Percentiles rank a stretch among this genome's conserved stretches.
Evolutionary conservation across 2,113 vertebrate species (phyloP).

Genomic region (Hydrochoerus hydrochaeris): DNA sequence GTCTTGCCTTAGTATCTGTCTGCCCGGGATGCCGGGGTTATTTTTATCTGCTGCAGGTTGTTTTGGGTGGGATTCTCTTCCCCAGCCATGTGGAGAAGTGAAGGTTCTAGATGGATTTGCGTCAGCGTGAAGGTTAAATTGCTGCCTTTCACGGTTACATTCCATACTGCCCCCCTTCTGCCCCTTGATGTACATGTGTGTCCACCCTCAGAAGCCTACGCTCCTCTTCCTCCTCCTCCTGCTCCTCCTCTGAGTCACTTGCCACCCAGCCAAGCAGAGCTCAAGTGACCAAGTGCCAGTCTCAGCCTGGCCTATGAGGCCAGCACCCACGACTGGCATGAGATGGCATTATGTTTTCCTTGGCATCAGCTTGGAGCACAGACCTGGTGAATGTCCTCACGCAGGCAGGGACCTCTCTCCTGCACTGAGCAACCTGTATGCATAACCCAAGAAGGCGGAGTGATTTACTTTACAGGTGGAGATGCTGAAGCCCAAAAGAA

Average conservation of each 20-base stretch:
- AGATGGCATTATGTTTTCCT: too few species aligned
- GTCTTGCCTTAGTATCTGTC: neutral
- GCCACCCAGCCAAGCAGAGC: neutral
- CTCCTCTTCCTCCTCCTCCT: neutral
- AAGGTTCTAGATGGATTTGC: conserved; percentile 49
- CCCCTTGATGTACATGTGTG: neutral
- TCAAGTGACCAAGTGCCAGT: rapidly evolving
- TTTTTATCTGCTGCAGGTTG: conserved; percentile 75
- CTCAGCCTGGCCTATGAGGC: neutral
- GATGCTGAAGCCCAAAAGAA: too few species aligned
- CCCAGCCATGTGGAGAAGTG: conserved; percentile 61
- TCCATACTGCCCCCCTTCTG: neutral
- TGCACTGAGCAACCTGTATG: rapidly evolving
- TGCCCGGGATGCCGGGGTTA: conserved; percentile 31
- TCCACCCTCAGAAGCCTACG: neutral
- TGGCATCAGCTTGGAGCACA: neutral
- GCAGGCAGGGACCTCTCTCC: neutral
- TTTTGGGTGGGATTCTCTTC: conserved; percentile 63
- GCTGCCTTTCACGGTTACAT: neutral
- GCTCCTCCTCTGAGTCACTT: neutral
- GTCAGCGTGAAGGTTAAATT: conserved; percentile 55
- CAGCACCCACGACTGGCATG: neutral
- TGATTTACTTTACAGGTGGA: neutral
- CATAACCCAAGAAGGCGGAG: neutral
- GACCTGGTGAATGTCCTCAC: neutral